phyloP scores from a whole-genome alignment of 2,797 vertebrate species.

The Pseudotriccus pelzelni region DNA sequence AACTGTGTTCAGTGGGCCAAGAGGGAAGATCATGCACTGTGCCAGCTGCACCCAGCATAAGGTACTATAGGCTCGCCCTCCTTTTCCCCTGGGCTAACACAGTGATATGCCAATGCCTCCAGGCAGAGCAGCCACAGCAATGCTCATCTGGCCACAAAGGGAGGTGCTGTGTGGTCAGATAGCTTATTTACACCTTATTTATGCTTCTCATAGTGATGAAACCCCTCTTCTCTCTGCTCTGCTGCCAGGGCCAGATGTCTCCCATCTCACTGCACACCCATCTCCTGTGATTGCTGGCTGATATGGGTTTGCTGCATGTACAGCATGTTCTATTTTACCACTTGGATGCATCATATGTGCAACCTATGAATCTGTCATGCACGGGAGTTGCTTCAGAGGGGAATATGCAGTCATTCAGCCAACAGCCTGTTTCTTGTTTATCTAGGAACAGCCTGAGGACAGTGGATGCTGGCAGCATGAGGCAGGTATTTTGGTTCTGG shows the following conservation, averaged over 20 bases:
- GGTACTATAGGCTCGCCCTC: background rate
- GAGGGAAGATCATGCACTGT: background rate
- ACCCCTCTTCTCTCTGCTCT: background rate
- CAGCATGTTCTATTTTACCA: background rate
- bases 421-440: background rate
- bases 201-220: background rate
- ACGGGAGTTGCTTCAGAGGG: background rate
- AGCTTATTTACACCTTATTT: background rate
- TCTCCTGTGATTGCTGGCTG: background rate
- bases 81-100: background rate
- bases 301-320: background rate
- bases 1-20: background rate
- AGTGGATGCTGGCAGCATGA: background rate
- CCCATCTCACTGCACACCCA: rapidly evolving
- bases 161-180: background rate
- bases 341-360: background rate
- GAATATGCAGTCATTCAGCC: rapidly evolving
- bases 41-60: background rate
- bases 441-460: background rate
- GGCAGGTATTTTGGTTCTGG: background rate
- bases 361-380: background rate
- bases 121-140: background rate
- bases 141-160: background rate
- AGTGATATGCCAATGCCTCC: background rate
- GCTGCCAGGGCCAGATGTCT: background rate